Base-by-base conservation (phyloP, 2,888 invertebrate genomes). In the Zygogramma bicolorata region DNA sequence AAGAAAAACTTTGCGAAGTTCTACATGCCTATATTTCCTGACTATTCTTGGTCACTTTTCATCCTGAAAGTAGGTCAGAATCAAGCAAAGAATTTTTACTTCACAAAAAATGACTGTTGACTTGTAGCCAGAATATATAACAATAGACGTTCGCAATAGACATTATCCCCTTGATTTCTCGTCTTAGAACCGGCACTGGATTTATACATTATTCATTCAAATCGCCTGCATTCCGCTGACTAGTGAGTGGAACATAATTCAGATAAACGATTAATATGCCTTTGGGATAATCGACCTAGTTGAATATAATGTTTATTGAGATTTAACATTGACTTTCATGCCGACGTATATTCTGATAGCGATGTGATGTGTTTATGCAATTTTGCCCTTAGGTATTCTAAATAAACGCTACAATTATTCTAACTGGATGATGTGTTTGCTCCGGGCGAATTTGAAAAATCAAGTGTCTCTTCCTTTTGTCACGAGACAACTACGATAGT, bases 251-350 rank as follows among this genome's bases (percentile, higher is more conserved):
- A 46, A 46, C 53, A 53, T 53, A 59, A 59, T 34, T 59, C 34
- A 59, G 20, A 34, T 59, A 31, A 59, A 31, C 31, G 8, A 59
- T 34, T 31, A 59, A 59, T 59, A 59, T 59, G 59, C 59, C 59
- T 25, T 31, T 6, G 13, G 27, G 59, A 59, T 15, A 34, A 4
- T 27, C 31, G 34, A 34, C 34, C 59, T 10, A 34, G 29, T 34
- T 20, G 59, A 59, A 59, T 31, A 22, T 53, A 31, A 31, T 53
- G 31, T 67, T 59, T 42, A 13, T 18, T 27, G 59, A 31, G 31
- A 67, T 67, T 38, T 67, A 67, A 59, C 66, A 67, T 67, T 67
- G 66, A 67, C 59, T 67, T 67, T 40, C 66, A 25, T 27, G 27
- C 25, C 27, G n/a, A 20, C 10, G 25, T 53, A 6, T 53, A 53